Percentiles rank a stretch among this genome's conserved stretches.
These are phyloP conservation scores for Caenorhabditis japonica DNA, from an alignment of 2,888 invertebrate species.

Conservation along the genomic window DNA sequence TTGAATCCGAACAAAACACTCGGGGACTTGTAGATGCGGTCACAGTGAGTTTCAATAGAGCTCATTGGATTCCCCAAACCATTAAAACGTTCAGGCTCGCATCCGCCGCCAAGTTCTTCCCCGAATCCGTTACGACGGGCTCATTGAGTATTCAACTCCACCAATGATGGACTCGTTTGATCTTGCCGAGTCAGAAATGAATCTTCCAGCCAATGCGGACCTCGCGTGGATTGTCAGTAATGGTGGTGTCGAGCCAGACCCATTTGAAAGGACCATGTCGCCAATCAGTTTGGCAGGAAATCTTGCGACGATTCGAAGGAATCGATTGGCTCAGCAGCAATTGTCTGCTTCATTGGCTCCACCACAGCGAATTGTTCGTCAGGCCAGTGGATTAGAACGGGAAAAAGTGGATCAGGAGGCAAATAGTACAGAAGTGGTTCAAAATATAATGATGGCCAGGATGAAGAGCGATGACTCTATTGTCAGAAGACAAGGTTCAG, in stretches of 20 bases:
- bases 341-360: neutral
- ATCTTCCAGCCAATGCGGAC: constrained; percentile 48
- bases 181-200: constrained; percentile 51
- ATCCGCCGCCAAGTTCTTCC: constrained; percentile 85
- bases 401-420: constrained; percentile 21
- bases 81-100: constrained; percentile 82
- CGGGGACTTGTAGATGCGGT: constrained; percentile 78
- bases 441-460: constrained; percentile 40
- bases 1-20: constrained; percentile 78
- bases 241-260: constrained; percentile 44
- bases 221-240: constrained; percentile 57
- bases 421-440: constrained; percentile 20
- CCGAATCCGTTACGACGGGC: constrained; percentile 83
- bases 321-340: constrained; percentile 31
- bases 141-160: constrained; percentile 84
- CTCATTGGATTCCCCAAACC: neutral
- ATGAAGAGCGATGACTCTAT: constrained; percentile 60
- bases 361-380: constrained; percentile 14
- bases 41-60: constrained; percentile 24
- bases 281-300: constrained; percentile 55
- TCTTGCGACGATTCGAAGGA: constrained; percentile 44
- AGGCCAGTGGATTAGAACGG: neutral
- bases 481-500: constrained; percentile 49
- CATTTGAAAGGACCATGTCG: constrained; percentile 49
- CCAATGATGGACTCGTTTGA: constrained; percentile 66